Base-by-base conservation (phyloP, 2,113 vertebrate species). In the Tretioscincus oriximinensis region DNA sequence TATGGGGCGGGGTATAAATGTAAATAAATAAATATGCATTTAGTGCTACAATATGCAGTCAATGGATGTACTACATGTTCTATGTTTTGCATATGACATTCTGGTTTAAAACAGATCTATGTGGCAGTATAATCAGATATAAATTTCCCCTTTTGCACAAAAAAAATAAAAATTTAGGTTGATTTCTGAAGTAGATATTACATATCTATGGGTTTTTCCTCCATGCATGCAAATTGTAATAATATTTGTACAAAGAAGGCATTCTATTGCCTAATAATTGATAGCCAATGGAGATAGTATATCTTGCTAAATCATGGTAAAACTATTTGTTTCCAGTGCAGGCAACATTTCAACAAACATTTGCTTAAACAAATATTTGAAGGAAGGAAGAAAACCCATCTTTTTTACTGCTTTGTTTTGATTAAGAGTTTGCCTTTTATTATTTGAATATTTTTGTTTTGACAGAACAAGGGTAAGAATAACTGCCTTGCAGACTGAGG, bases 401-500 rank as follows among this genome's bases (percentile, higher is more conserved):
- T 73, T 4, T 5, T 11, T 82, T 67, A 31, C 3, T 75, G 7
- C 5, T 72, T 71, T 86, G 74, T 65, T 7, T 83, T 87, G 54
- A 78, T 82, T 81, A 84, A 31, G 16, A 49, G 12, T 81, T 88
- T 80, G 71, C 63, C 18, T 79, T 81, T 84, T 77, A 45, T 73
- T 81, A 47, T 84, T 20, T 73, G 47, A 86, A 73, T 35, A 31
- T 61, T 31, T 63, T 1, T 2, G 49, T 79, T 51, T 84, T 72
- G 28, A 51, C 86, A 58, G 66, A 76, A 74, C 80, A 88, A 83
- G 86, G 73, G 66, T 79, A 1, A 20, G 35, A 31, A 11, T 5
- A 65, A 64, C n/a, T 47, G 86, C 18, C 82, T 82, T 85, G 85
- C 22, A 76, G 82, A n/a, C 1, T 12, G 68, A 89, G 83, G 89